Evolutionary conservation across 2,797 vertebrate genomes (phyloP).

Genomic region (Pogoniulus pusillus): DNA sequence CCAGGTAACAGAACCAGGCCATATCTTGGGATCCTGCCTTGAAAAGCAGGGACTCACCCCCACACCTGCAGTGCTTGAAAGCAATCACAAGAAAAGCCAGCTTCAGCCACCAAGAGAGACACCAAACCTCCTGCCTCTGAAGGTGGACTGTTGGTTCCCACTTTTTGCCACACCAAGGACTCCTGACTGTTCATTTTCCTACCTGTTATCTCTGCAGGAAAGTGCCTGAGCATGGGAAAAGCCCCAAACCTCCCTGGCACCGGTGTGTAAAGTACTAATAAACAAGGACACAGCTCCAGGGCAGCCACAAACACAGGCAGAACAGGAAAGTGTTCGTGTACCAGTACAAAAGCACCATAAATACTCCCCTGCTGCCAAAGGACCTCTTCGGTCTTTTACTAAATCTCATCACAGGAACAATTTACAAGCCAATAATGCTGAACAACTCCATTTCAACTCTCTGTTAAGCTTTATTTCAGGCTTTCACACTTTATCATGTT

Average conservation of each 20-base stretch:
- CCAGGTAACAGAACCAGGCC: neutral
- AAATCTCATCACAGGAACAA: constrained; percentile 52
- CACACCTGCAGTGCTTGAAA: neutral
- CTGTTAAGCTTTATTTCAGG: constrained; percentile 50
- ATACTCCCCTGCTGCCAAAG: constrained; percentile 38
- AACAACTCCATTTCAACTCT: constrained; percentile 23
- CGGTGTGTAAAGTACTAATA: neutral
- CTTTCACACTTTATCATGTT: constrained; percentile 14
- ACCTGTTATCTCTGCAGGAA: neutral
- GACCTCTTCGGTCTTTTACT: constrained; percentile 50
- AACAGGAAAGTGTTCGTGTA: constrained; percentile 9
- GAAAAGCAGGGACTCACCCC: neutral
- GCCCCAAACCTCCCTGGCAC: neutral
- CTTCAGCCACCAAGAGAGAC: neutral
- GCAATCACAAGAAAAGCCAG: accelerated
- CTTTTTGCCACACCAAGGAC: neutral
- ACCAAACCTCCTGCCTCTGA: accelerated
- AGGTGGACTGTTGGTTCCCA: accelerated
- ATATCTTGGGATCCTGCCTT: neutral
- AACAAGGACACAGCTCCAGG: neutral
- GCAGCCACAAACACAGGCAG: neutral
- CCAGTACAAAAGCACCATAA: constrained; percentile 44
- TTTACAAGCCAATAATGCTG: constrained; percentile 55
- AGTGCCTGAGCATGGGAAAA: neutral
- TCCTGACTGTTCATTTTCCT: accelerated